phyloP scores from a whole-genome alignment of 1,140 invertebrate species.

The Polypedilum pembai region DNA sequence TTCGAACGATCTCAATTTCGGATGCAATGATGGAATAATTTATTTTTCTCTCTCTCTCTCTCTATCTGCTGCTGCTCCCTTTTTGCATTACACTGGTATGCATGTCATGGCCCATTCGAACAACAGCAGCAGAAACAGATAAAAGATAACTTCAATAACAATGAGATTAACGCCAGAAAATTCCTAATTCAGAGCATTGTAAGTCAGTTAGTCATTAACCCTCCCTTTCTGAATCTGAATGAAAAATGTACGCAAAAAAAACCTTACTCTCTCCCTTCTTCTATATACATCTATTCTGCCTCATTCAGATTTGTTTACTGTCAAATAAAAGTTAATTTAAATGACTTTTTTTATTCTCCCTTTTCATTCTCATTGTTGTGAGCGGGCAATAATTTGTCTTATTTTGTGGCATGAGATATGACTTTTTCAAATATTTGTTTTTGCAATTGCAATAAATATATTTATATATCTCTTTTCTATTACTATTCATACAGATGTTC shows the following conservation, averaged over 20 bases:
- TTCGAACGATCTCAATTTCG: background rate
- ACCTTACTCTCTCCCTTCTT: background rate
- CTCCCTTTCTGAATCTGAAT: background rate
- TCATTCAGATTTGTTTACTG: constrained; percentile 24
- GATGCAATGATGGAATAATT: background rate
- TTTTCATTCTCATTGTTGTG: background rate
- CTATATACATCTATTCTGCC: background rate
- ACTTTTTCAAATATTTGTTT: constrained; percentile 14
- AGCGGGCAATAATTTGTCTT: constrained; percentile 5
- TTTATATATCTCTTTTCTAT: background rate
- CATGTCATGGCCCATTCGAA: background rate
- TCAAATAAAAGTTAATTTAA: constrained; percentile 28
- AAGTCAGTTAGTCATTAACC: constrained; percentile 16
- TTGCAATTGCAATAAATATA: background rate
- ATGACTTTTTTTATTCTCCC: constrained; percentile 12
- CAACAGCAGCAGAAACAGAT: background rate
- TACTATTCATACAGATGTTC: constrained; percentile 17
- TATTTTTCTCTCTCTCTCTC: background rate
- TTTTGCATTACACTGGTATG: background rate
- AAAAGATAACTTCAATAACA: constrained; percentile 13
- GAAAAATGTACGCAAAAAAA: background rate
- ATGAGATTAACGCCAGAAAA: constrained; percentile 11
- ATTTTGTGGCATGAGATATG: constrained; percentile 17
- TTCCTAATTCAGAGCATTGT: background rate
- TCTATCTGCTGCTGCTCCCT: background rate